A percentile compares a stretch with the other conserved stretches of the same genome.
Evolutionary conservation across 2,888 invertebrate genomes (phyloP).

Genomic region (Sericinus montela): DNA sequence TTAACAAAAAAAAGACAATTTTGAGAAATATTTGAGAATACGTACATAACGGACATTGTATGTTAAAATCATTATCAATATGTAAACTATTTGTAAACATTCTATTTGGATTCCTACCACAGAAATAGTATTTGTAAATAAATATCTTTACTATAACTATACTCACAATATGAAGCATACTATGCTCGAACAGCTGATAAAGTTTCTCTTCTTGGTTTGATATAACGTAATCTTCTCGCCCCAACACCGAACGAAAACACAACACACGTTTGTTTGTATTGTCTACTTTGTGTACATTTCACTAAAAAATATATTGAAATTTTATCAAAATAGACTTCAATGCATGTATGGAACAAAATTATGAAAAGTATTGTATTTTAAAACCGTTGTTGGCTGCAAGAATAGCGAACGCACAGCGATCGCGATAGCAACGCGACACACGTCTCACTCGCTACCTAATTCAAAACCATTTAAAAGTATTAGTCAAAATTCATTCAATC

Average conservation of each 20-base stretch:
- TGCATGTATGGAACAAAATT: constrained; percentile 21
- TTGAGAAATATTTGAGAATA: no score
- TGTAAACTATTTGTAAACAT: no score
- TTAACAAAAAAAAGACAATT: neutral
- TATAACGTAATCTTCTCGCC: constrained; percentile 39
- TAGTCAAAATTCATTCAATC: constrained; percentile 20
- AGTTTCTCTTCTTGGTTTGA: constrained; percentile 42
- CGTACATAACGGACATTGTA: no score
- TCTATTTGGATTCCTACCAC: no score
- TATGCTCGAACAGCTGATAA: constrained; percentile 66
- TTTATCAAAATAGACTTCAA: constrained; percentile 10
- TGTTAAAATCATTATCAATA: no score
- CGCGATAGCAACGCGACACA: constrained; percentile 54
- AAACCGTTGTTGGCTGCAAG: constrained; percentile 28
- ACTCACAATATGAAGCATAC: constrained; percentile 73
- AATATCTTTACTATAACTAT: constrained; percentile 18
- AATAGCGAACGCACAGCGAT: constrained; percentile 73
- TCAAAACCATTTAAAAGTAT: constrained; percentile 33
- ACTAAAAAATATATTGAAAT: constrained; percentile 21
- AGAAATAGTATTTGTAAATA: no score
- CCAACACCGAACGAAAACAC: constrained; percentile 59
- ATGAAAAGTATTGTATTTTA: constrained; percentile 21
- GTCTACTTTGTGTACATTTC: constrained; percentile 31
- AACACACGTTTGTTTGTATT: constrained; percentile 50
- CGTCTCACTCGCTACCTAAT: constrained; percentile 61